Base-by-base conservation (phyloP, 30 jellyfish, hydroid and myxozoan genomes). In the Aurelia coerulea region DNA sequence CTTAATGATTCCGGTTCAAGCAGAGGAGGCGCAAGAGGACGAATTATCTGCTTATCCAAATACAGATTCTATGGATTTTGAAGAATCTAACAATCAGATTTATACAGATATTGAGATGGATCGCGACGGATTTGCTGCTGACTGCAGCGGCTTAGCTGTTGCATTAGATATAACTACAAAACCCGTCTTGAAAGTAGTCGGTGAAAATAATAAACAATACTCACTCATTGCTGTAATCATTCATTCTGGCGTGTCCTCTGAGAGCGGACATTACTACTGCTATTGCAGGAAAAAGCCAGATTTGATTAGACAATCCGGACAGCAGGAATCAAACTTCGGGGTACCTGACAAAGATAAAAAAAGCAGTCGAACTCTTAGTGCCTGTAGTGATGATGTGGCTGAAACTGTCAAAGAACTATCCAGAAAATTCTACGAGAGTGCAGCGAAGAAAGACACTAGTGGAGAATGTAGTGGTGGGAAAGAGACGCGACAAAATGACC, bases 241-340 rank as follows among this genome's bases (percentile, higher is more conserved):
- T 15, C 98, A 93, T 69, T 79, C 98, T 2, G 98, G 98, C 10
- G 65, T 81, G 39, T 93, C 98, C 0, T 88, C 96, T 10, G 98
- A 93, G 29, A 79, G 96, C 63, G 98, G 98, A 19, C 98, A 93
- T 69, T 93, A 93, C 72, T 93, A 93, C 73, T 81, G 88, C 69
- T 93, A 74, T 65, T 85, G 83, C 50, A 74, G 94, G 31, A 74
- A 74, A 1, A 51, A 4, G 10, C 19, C 76, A 10, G 39, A 46
- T 14, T 6, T 46, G 56, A 9, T 46, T 7, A 46, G 56, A 6
- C 13, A 46, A 6, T 7, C 56, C 14, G 56, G 6, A 46, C 56
- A 46, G 56, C 14, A 46, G 6, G 56, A 46, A 2, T 46, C 56
- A 46, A 46, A 5, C 56, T 46, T 46, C 8, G 56, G 15, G 56